These are phyloP conservation scores for Silvanus unidentatus DNA, from an alignment of 2,888 invertebrate species.

Conservation along the genomic window DNA sequence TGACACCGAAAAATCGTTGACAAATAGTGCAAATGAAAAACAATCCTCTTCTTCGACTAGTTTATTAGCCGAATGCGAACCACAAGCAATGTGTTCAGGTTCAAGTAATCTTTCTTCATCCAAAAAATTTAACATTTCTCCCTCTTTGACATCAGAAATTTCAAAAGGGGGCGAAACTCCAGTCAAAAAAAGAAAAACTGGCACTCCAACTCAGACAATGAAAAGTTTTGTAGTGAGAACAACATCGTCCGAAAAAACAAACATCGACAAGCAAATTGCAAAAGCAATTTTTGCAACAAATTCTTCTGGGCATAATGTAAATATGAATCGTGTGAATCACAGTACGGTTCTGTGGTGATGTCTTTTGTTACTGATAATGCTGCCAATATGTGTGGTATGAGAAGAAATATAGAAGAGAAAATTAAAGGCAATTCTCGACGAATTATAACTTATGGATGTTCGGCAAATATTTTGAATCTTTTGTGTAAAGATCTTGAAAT, in stretches of 20 bases:
- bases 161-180: no score
- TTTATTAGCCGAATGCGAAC: no score
- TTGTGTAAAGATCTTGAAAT: not conserved
- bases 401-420: not conserved
- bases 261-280: conserved; percentile 13
- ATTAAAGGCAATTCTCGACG: not conserved
- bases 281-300: conserved; percentile 12
- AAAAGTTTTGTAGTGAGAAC: conserved; percentile 8
- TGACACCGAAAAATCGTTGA: no score
- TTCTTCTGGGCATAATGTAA: conserved; percentile 5
- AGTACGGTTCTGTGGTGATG: conserved; percentile 5
- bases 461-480: conserved; percentile 1
- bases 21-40: no score
- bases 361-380: conserved; percentile 8
- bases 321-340: conserved; percentile 3
- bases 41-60: no score
- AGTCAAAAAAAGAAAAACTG: conserved; percentile 8
- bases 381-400: conserved; percentile 6
- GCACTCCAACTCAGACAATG: conserved; percentile 3
- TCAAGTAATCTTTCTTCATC: no score
- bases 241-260: not conserved
- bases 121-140: no score
- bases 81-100: no score
- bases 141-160: no score
- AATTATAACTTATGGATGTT: conserved; percentile 2